Conservation (phyloP, 2,113 vertebrate species). For the Nymphicus hollandicus region DNA sequence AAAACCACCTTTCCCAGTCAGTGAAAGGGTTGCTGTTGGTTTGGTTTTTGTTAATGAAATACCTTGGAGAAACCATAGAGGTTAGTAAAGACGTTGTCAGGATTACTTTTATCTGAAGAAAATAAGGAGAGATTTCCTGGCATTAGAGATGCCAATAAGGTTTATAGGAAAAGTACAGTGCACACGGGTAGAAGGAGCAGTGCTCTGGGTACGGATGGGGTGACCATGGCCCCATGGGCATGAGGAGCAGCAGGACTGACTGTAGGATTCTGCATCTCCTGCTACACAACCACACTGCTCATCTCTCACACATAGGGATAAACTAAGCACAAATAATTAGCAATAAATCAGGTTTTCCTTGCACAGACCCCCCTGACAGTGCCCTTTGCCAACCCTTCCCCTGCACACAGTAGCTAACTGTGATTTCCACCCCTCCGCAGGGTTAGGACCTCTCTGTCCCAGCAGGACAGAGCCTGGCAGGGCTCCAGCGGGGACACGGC, state of each 20-base stretch:
- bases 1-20: neutral
- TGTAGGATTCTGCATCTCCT: neutral
- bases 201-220: rapidly evolving
- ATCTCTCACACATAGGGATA: neutral
- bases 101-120: neutral
- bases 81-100: neutral
- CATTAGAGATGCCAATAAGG: neutral
- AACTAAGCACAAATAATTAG: neutral
- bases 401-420: neutral
- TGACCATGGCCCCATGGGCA: rapidly evolving
- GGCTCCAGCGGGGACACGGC: slow-evolving; percentile 18
- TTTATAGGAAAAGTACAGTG: neutral
- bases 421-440: neutral
- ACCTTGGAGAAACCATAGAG: neutral
- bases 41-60: neutral
- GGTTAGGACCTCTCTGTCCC: neutral
- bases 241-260: rapidly evolving
- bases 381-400: neutral
- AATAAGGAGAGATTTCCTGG: neutral
- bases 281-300: neutral
- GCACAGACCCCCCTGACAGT: rapidly evolving
- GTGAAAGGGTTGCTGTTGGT: neutral
- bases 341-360: neutral
- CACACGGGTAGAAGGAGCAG: neutral
- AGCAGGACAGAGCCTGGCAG: neutral